phyloP scores from a whole-genome alignment of 2,888 invertebrate genomes.

The Tridacna crocea region DNA sequence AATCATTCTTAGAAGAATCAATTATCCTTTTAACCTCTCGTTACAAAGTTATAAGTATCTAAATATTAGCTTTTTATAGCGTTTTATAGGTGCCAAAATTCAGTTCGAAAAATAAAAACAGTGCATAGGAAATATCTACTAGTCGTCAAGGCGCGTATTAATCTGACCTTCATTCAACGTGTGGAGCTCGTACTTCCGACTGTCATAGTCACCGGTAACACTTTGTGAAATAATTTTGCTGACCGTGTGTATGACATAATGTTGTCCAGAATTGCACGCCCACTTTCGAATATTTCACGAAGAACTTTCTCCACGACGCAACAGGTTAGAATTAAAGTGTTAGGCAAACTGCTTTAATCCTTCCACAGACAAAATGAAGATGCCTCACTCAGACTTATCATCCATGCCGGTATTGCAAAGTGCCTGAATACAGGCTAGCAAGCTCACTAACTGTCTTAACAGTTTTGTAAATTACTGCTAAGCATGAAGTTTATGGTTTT shows the following conservation, averaged over 20 bases:
- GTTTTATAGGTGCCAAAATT: not conserved
- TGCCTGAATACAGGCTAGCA: too few relatives aligned
- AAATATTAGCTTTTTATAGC: not conserved
- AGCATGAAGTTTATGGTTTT: too few relatives aligned
- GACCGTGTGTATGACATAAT: slow-evolving; percentile 40
- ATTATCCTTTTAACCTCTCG: not conserved
- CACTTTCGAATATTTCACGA: slow-evolving; percentile 54
- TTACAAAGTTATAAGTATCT: too few relatives aligned
- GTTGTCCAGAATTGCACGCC: slow-evolving; percentile 74
- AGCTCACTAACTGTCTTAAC: too few relatives aligned
- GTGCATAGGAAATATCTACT: not conserved
- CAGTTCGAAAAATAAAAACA: not conserved
- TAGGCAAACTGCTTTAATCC: too few relatives aligned
- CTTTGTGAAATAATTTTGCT: not conserved
- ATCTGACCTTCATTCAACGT: slow-evolving; percentile 14
- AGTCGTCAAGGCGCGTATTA: slow-evolving; percentile 21
- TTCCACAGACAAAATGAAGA: too few relatives aligned
- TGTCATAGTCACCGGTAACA: slow-evolving; percentile 3
- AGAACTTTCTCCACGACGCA: slow-evolving; percentile 65
- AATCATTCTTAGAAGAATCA: not conserved
- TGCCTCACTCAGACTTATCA: too few relatives aligned
- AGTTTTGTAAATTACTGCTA: too few relatives aligned
- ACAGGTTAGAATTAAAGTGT: slow-evolving; percentile 36
- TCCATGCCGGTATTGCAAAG: too few relatives aligned
- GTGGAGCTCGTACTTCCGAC: slow-evolving; percentile 11